Evolutionary conservation across 2,797 vertebrate genomes (phyloP), one percentile per base, ranked within the genome.

Genomic region (Cetoscarus ocellatus): DNA sequence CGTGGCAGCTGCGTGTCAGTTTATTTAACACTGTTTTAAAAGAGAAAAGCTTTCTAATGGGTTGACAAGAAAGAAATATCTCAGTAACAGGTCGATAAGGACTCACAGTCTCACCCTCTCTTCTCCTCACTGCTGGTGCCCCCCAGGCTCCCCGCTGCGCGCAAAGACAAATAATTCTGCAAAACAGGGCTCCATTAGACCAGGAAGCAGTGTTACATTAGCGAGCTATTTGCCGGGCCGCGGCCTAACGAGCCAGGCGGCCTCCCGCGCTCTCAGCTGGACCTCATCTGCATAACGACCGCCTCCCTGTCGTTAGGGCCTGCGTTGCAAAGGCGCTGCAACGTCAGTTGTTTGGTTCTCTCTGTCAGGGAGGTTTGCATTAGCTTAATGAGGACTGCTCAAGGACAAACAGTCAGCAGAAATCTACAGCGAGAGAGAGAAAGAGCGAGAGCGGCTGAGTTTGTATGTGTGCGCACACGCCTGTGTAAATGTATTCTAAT

Each of bases 331-430:
- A 91, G 85, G 91, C 64, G 69, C 89, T 92, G 91, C 90, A 89
- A 90, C 90, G 96, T 96, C 97, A 96, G 96, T 99, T 98, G 97
- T 99, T 98, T 98, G 97, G 96, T 97, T 91, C 96, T 97, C 97
- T 97, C 97, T 95, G 96, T 98, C 97, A 91, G 98, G 96, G 98
- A 98, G 97, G 96, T 98, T 98, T 99, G 98, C 97, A 99, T 99
- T 99, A 98, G 97, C 97, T 96, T 99, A 99, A 99, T 99, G 97
- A 99, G 97, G 96, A 97, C 97, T 97, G 96, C 96, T 96, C 96
- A 98, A 99, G 97, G 98, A 97, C 97, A 96, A 98, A 96, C 97
- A 98, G 97, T 99, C 97, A 98, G 97, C 97, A 98, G 95, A 97
- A 93, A 98, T 96, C 96, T 97, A 96, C 95, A 94, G 84, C 59